Evolutionary conservation across 2,888 invertebrate genomes (phyloP), one percentile per base, ranked within the genome.

Genomic region (Patella depressa): DNA sequence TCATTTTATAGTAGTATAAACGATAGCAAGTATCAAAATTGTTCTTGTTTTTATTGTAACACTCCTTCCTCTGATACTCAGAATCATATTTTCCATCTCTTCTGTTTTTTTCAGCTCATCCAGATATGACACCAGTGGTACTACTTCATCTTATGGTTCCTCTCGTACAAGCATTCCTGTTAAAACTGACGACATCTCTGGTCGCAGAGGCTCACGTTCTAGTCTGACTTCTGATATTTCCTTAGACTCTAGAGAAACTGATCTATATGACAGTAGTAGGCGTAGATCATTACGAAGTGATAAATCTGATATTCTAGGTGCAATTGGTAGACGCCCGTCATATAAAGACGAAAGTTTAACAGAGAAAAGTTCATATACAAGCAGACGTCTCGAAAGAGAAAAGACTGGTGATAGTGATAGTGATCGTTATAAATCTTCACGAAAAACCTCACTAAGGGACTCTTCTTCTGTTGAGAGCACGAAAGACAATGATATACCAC

Each of bases 141-240:
- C 74, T 15, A 65, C 74, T n/a, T 75, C 71, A 45, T 53, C 76
- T 9, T 76, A 72, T 65, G 34, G 71, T 12, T 72, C 76, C 54
- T 72, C 72, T 12, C 71, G 72, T 9, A 72, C 53, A 34, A 72
- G 72, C 72, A 55, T 76, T 45, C 34, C 76, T n/a, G 24, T 29
- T 45, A 71, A 55, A 55, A n/a, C 76, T 29, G 70, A 70, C 17
- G 29, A 29, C 11, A 11, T 65, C 24, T 29, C 76, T 19, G 53
- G 53, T 15, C 34, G 76, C 0, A 72, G 55, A 55, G 72, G 76
- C 45, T 59, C 76, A 34, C 71, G 72, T 5, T 76, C 76, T 9
- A 76, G 76, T 53, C 53, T 72, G 15, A 72, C 76, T 7, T 76
- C 76, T n/a, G 76, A 76, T 57, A 57, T 72, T 72, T 76, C 76